phyloP scores from a whole-genome alignment of 2,888 invertebrate genomes.

The Branchellion lobata region DNA sequence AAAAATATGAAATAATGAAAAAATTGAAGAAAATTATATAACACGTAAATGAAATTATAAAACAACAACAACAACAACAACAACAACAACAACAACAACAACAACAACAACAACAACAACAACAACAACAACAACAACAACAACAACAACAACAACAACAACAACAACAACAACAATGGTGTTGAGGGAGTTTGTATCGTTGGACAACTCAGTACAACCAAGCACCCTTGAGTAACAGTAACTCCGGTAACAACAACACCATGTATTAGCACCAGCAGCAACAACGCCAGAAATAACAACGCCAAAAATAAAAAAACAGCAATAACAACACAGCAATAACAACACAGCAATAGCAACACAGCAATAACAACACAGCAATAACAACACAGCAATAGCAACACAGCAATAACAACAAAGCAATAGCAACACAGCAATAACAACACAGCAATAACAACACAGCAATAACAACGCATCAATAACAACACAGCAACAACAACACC shows the following conservation, averaged over 20 bases:
- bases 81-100: not conserved
- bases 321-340: not conserved
- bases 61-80: no score
- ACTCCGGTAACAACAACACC: not conserved
- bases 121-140: not conserved
- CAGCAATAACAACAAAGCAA: no score
- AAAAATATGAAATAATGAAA: no score
- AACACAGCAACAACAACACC: no score
- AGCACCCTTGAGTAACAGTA: no score
- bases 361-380: not conserved
- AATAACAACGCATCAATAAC: not conserved
- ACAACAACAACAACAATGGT: not conserved
- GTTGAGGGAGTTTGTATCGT: not conserved
- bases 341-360: not conserved
- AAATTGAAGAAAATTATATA: no score
- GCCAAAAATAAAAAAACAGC: not conserved
- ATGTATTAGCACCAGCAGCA: not conserved
- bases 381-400: not conserved
- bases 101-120: not conserved
- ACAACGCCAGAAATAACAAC: not conserved
- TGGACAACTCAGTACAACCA: not conserved
- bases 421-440: not conserved
- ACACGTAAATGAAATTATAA: no score
- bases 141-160: not conserved
- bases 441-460: not conserved